Conservation (phyloP, 1,140 invertebrate species). For the Cylas formicarius region DNA sequence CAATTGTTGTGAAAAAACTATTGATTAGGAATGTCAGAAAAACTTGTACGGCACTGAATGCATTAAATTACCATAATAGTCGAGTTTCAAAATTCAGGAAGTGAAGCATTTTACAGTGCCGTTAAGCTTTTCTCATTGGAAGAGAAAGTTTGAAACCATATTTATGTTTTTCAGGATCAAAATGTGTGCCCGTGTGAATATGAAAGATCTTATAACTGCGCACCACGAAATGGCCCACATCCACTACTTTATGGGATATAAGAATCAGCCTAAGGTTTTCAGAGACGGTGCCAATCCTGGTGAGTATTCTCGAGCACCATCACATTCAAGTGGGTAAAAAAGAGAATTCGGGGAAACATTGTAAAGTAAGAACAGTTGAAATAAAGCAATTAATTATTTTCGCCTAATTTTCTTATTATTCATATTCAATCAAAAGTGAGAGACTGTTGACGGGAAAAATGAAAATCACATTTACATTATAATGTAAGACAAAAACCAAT, state of each 20-base stretch:
- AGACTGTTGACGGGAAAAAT: no score
- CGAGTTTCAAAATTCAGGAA: background rate
- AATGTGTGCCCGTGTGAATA: slow-evolving; percentile 86
- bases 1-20: no score
- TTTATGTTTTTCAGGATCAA: slow-evolving; percentile 66
- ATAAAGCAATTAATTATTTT: no score
- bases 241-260: slow-evolving; percentile 83
- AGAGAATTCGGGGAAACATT: no score
- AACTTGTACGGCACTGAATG: background rate
- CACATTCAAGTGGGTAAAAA: background rate
- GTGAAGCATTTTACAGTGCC: no score
- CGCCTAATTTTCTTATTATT: no score
- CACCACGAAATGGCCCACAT: slow-evolving; percentile 94
- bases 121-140: no score
- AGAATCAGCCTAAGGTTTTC: slow-evolving; percentile 75
- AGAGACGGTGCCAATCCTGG: slow-evolving; percentile 88
- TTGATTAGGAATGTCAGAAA: slow-evolving; percentile 1
- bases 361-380: no score
- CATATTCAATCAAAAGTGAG: no score
- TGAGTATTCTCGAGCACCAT: slow-evolving; percentile 35
- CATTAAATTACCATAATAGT: slow-evolving; percentile 1
- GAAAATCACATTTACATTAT: no score
- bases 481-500: no score
- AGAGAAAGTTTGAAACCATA: no score
- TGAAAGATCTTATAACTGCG: slow-evolving; percentile 81